A percentile compares a stretch with the other conserved stretches of the same genome.
Evolutionary conservation across 2,888 invertebrate genomes (phyloP).

Genomic region (Sesia apiformis): DNA sequence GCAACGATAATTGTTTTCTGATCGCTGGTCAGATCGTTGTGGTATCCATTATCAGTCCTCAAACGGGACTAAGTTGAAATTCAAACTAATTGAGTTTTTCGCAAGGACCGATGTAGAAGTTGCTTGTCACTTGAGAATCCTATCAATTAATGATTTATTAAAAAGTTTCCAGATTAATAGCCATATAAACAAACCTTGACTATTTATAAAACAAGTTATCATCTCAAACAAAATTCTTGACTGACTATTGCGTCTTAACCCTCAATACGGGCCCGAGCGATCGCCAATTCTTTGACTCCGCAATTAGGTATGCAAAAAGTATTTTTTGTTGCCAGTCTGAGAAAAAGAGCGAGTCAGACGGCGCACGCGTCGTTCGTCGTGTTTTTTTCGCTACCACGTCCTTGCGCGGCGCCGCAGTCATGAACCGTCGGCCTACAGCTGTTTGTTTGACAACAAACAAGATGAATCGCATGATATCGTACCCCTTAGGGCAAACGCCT

Average conservation of each 20-base stretch:
- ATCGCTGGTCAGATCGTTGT: slow-evolving; percentile 4
- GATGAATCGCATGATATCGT: slow-evolving; percentile 21
- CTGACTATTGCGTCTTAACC: neutral
- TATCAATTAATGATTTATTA: too few species aligned
- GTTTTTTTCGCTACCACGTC: slow-evolving; percentile 39
- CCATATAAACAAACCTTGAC: neutral
- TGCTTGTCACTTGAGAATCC: too few species aligned
- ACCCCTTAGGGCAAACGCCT: slow-evolving; percentile 8
- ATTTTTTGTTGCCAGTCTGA: slow-evolving; percentile 13
- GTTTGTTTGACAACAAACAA: slow-evolving; percentile 59
- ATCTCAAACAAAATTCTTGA: neutral
- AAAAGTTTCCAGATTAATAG: neutral
- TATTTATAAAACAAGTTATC: neutral
- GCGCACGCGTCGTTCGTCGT: slow-evolving; percentile 19
- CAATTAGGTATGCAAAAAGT: slow-evolving; percentile 1
- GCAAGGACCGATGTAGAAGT: too few species aligned
- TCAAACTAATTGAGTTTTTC: too few species aligned
- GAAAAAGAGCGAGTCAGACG: slow-evolving; percentile 22
- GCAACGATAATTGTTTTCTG: slow-evolving; percentile 9
- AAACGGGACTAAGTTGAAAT: too few species aligned
- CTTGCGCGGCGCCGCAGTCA: slow-evolving; percentile 50
- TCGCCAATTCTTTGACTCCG: neutral
- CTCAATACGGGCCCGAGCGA: neutral
- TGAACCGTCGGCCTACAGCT: slow-evolving; percentile 40
- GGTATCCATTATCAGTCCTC: too few species aligned